phyloP scores from a whole-genome alignment of 2,113 vertebrate genomes.

The Athene cunicularia region DNA sequence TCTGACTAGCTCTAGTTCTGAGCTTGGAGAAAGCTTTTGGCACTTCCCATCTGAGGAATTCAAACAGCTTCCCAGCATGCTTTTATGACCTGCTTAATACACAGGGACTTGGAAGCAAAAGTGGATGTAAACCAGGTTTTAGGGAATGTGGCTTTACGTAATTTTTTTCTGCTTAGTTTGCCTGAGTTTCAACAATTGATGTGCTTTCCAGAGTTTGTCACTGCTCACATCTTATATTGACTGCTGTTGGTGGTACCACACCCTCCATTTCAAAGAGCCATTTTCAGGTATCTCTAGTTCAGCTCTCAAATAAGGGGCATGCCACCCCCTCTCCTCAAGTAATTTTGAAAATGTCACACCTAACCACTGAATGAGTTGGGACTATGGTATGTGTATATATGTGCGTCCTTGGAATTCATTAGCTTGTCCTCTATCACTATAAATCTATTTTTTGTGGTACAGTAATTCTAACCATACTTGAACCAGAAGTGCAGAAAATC shows the following conservation, averaged over 20 bases:
- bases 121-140: conserved; percentile 26
- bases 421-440: background rate
- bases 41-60: conserved; percentile 21
- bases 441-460: background rate
- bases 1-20: conserved; percentile 23
- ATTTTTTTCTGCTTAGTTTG: background rate
- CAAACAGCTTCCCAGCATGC: background rate
- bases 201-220: background rate
- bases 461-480: background rate
- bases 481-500: background rate
- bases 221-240: background rate
- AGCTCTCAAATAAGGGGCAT: background rate
- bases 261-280: fast-evolving
- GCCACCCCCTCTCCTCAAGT: fast-evolving
- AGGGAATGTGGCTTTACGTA: background rate
- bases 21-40: conserved; percentile 48
- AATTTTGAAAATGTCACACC: background rate
- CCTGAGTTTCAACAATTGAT: background rate
- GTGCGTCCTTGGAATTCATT: background rate
- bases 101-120: conserved; percentile 12
- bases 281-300: background rate
- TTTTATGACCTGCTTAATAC: conserved; percentile 42
- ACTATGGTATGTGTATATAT: background rate
- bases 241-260: background rate
- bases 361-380: background rate